Evolutionary conservation across 1,140 invertebrate genomes (phyloP).

Genomic region (Elymnias hypermnestra): DNA sequence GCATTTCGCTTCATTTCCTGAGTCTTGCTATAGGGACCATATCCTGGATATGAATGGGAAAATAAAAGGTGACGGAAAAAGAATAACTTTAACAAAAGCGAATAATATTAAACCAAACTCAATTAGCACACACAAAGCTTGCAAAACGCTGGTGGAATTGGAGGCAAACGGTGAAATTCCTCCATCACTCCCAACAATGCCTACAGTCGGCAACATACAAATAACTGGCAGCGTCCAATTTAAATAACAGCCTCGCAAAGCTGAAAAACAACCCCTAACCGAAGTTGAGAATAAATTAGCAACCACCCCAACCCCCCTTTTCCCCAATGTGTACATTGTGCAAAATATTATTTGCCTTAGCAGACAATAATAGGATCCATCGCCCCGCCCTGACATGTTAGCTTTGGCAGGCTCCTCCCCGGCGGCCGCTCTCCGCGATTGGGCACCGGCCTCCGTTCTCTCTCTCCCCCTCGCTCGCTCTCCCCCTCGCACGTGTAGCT

Average conservation of each 20-base stretch:
- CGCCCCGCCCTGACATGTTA: constrained; percentile 72
- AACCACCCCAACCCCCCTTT: constrained; percentile 49
- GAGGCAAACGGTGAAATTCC: constrained; percentile 44
- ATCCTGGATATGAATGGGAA: too few species aligned
- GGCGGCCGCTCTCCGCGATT: constrained; percentile 32
- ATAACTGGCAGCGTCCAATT: constrained; percentile 70
- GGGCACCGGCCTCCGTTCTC: constrained; percentile 30
- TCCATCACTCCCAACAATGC: constrained; percentile 64
- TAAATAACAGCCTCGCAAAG: constrained; percentile 74
- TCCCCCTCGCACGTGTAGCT: constrained; percentile 53
- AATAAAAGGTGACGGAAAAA: too few species aligned
- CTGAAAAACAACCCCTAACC: constrained; percentile 75
- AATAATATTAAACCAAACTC: too few species aligned
- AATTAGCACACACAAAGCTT: too few species aligned
- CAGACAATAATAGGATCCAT: constrained; percentile 72
- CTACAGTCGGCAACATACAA: constrained; percentile 64
- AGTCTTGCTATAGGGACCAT: too few species aligned
- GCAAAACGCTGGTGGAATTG: too few species aligned
- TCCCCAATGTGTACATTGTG: constrained; percentile 73
- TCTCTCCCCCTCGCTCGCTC: constrained; percentile 17
- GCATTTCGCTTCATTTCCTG: too few species aligned
- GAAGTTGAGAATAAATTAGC: constrained; percentile 75
- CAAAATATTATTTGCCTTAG: constrained; percentile 75
- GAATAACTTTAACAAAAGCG: too few species aligned
- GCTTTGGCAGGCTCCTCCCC: constrained; percentile 60